These are phyloP conservation scores for Dendronephthya gigantea DNA, from an alignment of 64 coral and sea anemone species.

Conservation along the genomic window DNA sequence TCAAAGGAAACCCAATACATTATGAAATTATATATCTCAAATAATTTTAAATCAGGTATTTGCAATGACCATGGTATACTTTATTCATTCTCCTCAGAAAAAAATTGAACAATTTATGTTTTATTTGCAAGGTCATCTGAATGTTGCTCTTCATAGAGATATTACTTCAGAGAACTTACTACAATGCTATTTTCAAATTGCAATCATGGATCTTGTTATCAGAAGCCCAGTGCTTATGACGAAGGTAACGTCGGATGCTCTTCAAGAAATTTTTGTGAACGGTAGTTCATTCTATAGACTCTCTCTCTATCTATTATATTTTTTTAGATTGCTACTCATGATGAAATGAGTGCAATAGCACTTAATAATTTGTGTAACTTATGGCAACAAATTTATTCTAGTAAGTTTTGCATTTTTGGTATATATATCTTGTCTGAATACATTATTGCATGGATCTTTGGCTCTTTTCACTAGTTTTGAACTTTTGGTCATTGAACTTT, in stretches of 20 bases:
- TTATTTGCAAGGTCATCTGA: not conserved
- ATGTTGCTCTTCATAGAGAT: slow-evolving; percentile 8
- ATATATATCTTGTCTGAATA: too few species aligned
- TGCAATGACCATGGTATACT: not conserved
- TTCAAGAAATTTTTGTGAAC: too few species aligned
- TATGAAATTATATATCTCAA: slow-evolving; percentile 49
- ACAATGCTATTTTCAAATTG: slow-evolving; percentile 10
- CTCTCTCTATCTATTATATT: not conserved
- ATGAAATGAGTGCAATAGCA: slow-evolving; percentile 1
- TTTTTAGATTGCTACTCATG: not conserved
- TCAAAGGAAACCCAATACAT: slow-evolving; percentile 62
- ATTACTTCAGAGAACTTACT: not conserved
- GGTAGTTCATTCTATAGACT: too few species aligned
- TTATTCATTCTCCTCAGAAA: not conserved
- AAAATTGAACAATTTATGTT: not conserved
- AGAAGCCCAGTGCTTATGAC: not conserved
- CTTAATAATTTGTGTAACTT: not conserved
- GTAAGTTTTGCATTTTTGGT: not conserved
- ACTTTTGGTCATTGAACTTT: not conserved
- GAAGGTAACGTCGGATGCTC: not conserved
- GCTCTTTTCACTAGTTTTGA: not conserved
- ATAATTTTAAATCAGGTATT: slow-evolving; percentile 42
- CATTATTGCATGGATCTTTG: too few species aligned
- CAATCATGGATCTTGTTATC: not conserved
- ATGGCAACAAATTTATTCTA: not conserved